Percentiles rank a stretch among this genome's conserved stretches.
phyloP scores from a whole-genome alignment of 92 coral and sea anemone genomes.

The Palythoa grandis region DNA sequence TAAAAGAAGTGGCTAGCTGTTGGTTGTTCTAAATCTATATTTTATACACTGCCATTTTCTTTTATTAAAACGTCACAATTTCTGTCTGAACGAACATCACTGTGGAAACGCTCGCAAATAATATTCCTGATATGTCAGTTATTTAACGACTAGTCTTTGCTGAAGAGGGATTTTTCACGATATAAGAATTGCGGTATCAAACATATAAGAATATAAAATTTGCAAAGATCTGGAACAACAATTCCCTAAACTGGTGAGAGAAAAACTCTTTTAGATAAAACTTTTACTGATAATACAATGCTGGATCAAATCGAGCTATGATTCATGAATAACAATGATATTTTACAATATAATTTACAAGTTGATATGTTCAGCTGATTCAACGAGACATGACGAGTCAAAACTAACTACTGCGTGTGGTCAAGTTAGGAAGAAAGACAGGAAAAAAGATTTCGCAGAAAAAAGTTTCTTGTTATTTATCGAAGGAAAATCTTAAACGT shows the following conservation, averaged over 20 bases:
- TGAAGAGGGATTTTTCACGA: background rate
- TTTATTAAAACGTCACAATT: conserved; percentile 46
- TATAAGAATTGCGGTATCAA: too few species aligned
- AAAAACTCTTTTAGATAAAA: background rate
- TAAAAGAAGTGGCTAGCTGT: background rate
- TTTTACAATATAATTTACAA: conserved; percentile 50
- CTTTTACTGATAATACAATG: conserved; percentile 5
- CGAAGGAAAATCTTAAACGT: background rate
- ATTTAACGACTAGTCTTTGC: background rate
- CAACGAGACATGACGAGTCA: conserved; percentile 50
- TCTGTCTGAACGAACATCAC: conserved; percentile 42
- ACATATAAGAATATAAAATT: background rate
- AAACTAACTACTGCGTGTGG: conserved; percentile 24
- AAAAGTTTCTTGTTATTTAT: background rate
- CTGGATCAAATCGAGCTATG: conserved; percentile 25
- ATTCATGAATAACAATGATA: conserved; percentile 43
- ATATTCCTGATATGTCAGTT: conserved; percentile 26
- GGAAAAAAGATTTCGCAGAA: background rate
- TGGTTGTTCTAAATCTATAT: background rate
- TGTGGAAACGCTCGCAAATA: conserved; percentile 34
- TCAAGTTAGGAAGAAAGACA: background rate
- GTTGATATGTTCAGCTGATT: conserved; percentile 45
- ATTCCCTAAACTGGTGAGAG: background rate
- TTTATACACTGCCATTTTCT: background rate
- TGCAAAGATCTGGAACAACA: background rate